Conservation (phyloP, 2,797 vertebrate species). For the Sebastes glaucus region DNA sequence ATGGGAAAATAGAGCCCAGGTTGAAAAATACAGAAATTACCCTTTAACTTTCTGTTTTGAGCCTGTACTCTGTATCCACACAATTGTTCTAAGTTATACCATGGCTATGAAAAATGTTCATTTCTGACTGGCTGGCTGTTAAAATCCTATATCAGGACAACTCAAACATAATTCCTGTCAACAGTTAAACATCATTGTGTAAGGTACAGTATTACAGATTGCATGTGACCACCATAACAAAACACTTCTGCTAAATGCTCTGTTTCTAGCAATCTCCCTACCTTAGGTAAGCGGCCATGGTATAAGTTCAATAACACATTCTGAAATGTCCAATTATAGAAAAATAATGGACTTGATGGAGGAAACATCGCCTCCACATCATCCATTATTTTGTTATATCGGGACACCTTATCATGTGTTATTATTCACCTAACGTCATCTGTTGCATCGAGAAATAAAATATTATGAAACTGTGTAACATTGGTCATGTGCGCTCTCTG, state of each 20-base stretch:
- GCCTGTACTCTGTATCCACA: constrained; percentile 7
- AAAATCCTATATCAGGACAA: not conserved
- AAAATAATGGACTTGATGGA: constrained; percentile 1
- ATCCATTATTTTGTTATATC: not conserved
- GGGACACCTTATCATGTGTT: not conserved
- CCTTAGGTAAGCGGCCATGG: not conserved
- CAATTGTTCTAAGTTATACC: constrained; percentile 7
- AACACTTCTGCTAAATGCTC: not conserved
- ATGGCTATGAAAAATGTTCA: not conserved
- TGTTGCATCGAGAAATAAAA: constrained; percentile 60
- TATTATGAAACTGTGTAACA: constrained; percentile 24
- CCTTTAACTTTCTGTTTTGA: constrained; percentile 12
- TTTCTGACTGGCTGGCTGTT: constrained; percentile 7
- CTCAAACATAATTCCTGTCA: not conserved
- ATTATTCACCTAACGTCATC: constrained; percentile 11
- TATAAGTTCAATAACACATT: constrained; percentile 14
- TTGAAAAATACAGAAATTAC: no score
- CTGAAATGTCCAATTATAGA: constrained; percentile 16
- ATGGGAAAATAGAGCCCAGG: no score
- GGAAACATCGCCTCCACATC: not conserved
- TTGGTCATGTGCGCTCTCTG: constrained; percentile 5
- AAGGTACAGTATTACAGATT: constrained; percentile 51
- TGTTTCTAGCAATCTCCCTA: not conserved
- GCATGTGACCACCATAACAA: not conserved
- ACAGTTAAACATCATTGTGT: not conserved